Evolutionary conservation across 2,113 vertebrate species (phyloP), one percentile per base, ranked within the genome.

Genomic region (Ceyx melanurus): DNA sequence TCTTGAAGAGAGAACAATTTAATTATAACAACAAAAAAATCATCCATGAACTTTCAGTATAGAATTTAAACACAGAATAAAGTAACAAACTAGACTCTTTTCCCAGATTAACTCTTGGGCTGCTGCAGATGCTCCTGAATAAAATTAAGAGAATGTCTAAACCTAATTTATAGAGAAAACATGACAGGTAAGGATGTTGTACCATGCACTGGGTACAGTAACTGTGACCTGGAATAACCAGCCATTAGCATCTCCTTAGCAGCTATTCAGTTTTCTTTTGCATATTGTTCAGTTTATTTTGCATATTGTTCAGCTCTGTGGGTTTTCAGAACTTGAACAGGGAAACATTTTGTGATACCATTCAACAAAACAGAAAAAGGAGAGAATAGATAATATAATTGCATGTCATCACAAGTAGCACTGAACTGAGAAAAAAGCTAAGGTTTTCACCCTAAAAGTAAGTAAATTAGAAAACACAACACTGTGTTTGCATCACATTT

Each of bases 241-340:
- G 90, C 81, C 68, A 50, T 94, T 90, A 93, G 77, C 82, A 93
- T 71, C 77, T 96, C 90, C 74, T 82, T 90, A 95, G 87, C 73
- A 94, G 50, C 70, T 81, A 48, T 29, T 83, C 65, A 61, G 62
- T 84, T 92, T 93, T 95, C 77, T 87, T 96, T 89, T 76, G 37
- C 10, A 40, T 42, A 61, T 12, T 78, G 10, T 45, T 80, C n/a
- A 37, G 31, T 54, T 91, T 76, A 61, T 87, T 96, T 89, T 76
- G 43, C 11, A 40, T 42, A 61, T 12, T 78, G 10, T 45, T 71
- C 29, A 91, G 11, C 20, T 76, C 37, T 62, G 17, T 50, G 10
- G 29, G 28, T 7, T 64, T 86, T 74, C 68, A 81, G 33, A 95
- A 92, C 35, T 15, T 48, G 8, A 58, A 70, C 5, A 73, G 10